Percentiles rank a stretch among this genome's conserved stretches.
Evolutionary conservation across 2,888 invertebrate genomes (phyloP).

Genomic region (Drosophila ochracea): DNA sequence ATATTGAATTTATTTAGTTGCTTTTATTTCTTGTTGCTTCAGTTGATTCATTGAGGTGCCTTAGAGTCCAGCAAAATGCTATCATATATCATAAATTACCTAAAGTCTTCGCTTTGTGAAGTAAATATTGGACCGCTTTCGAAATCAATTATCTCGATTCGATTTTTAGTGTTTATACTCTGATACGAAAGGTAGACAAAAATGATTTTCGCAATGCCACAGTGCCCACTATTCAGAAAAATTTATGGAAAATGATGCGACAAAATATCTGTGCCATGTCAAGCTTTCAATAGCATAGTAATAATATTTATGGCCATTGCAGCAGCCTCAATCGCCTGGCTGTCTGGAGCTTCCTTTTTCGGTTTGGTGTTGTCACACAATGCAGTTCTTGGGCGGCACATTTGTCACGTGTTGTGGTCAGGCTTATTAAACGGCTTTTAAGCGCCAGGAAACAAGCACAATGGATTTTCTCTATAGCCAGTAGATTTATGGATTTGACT

Average conservation of each 20-base stretch:
- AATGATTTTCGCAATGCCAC: constrained; percentile 1
- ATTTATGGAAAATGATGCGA: constrained; percentile 73
- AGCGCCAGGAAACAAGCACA: constrained; percentile 57
- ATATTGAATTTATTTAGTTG: constrained; percentile 86
- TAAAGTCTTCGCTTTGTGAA: neutral
- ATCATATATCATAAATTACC: neutral
- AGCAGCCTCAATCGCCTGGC: constrained; percentile 42
- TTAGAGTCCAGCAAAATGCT: neutral
- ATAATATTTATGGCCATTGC: constrained; percentile 67
- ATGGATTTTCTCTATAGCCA: constrained; percentile 57
- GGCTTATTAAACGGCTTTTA: constrained; percentile 78
- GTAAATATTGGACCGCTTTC: neutral
- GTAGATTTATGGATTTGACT: constrained; percentile 60
- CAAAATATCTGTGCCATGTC: constrained; percentile 73
- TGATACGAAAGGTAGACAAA: neutral
- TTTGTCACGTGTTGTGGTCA: constrained; percentile 71
- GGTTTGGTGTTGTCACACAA: constrained; percentile 21
- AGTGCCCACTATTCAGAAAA: constrained; percentile 15
- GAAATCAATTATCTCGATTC: neutral
- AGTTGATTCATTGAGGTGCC: neutral
- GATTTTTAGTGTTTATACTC: neutral
- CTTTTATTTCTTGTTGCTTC: neutral
- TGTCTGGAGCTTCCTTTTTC: constrained; percentile 13
- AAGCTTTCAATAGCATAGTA: constrained; percentile 60
- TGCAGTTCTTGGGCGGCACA: constrained; percentile 56